Evolutionary conservation across 1,140 invertebrate species (phyloP), one percentile per base, ranked within the genome.

Genomic region (Hylaeus volcanicus): DNA sequence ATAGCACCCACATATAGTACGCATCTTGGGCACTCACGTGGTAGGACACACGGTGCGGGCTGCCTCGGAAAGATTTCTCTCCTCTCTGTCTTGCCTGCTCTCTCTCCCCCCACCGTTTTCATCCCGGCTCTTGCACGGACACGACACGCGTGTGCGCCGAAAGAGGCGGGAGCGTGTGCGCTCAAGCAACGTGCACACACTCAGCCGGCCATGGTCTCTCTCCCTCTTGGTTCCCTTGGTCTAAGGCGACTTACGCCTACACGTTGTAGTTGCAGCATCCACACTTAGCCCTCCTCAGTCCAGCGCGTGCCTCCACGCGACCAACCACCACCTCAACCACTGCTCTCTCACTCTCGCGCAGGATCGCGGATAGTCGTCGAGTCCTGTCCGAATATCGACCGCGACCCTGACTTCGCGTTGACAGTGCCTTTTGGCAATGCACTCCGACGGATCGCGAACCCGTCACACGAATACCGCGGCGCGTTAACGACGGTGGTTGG

Each of bases 241-340:
- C 88, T 91, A 88, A 89, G 89, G 86, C 90, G 87, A 90, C 90
- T 89, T 88, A 93, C 92, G 92, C 92, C 92, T 92, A 93, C 92
- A 89, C 92, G 91, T 89, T 91, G 90, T 92, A 92, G 92, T 91
- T 89, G 91, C 92, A 92, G 91, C 91, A 92, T 93, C 92, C 92
- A 92, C 92, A 92, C 92, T 93, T 92, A 90, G 90, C 90, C 88
- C 91, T 90, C 89, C 91, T 91, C 92, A 92, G 92, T 92, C 89
- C 90, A 92, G 91, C 93, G 92, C 93, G 92, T 93, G 92, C 93
- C 92, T 93, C 92, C 92, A 93, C 93, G 92, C 93, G 93, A 92
- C 92, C 92, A 92, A 89, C 92, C 92, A 92, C 92, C 90, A 92
- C 91, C 91, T 89, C 84, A 88, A 91, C 89, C 90, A 93, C 90